Percentiles rank a stretch among this genome's conserved stretches.
Conservation (phyloP, 2,113 vertebrate species). For the Xenopus borealis region DNA sequence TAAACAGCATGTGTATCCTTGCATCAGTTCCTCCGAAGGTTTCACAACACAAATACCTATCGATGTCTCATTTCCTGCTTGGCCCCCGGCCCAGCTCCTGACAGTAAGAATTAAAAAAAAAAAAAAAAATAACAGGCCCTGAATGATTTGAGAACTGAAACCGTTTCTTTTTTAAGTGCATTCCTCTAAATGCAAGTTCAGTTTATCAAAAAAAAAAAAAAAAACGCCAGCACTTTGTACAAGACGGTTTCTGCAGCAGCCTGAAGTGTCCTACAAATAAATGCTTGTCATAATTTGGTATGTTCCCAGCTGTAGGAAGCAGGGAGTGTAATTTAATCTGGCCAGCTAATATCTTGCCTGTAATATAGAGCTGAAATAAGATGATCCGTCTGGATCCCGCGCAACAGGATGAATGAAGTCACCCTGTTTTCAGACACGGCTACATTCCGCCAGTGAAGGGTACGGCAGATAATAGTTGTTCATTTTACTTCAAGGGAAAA, state of each 20-base stretch:
- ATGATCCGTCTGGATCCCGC: no score
- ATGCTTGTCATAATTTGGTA: not conserved
- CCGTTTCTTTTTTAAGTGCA: conserved; percentile 54
- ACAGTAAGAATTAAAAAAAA: conserved; percentile 58
- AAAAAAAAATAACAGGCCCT: conserved; percentile 45
- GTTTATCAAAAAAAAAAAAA: no score
- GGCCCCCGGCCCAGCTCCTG: conserved; percentile 75
- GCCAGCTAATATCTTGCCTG: no score
- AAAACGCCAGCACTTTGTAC: no score
- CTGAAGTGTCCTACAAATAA: not conserved
- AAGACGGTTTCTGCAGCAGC: not conserved
- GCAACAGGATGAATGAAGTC: no score
- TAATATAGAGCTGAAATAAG: no score
- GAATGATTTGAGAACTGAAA: conserved; percentile 59
- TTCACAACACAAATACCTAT: conserved; percentile 84
- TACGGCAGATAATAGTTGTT: no score
- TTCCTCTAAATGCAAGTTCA: conserved; percentile 55
- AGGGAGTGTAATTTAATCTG: not conserved
- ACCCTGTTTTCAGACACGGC: no score
- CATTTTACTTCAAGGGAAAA: no score
- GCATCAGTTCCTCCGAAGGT: conserved; percentile 78
- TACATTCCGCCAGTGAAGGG: no score
- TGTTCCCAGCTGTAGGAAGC: not conserved
- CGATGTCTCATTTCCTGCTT: conserved; percentile 87
- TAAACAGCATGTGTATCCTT: conserved; percentile 79